phyloP scores from a whole-genome alignment of 1,140 invertebrate species.

The Leptonema lineaticorne region DNA sequence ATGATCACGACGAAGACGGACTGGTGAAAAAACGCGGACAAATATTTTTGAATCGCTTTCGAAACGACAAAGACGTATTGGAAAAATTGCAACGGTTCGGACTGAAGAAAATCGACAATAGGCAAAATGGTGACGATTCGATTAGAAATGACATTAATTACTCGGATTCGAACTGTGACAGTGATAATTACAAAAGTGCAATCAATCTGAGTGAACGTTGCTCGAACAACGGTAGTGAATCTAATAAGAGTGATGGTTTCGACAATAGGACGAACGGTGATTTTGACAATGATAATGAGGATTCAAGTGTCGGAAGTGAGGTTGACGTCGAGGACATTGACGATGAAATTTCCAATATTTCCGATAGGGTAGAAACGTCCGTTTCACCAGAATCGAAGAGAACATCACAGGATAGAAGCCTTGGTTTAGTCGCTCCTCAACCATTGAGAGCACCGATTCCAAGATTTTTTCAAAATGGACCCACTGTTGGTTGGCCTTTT shows the following conservation, averaged over 20 bases:
- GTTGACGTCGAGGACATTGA: conserved; percentile 20
- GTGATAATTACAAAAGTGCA: conserved; percentile 12
- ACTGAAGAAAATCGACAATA: not conserved
- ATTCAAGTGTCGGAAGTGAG: conserved; percentile 12
- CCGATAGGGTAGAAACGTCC: not conserved
- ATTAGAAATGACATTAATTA: not conserved
- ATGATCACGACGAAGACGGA: not conserved
- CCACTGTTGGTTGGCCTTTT: conserved; percentile 50
- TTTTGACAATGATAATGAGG: not conserved
- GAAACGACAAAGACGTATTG: conserved; percentile 6
- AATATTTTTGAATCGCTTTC: not conserved
- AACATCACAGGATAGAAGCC: not conserved
- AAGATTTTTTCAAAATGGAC: conserved; percentile 50
- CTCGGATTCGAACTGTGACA: not conserved
- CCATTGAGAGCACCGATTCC: conserved; percentile 46
- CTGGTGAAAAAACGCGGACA: not conserved
- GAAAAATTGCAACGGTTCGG: not conserved
- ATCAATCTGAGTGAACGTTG: conserved; percentile 15
- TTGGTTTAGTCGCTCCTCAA: conserved; percentile 51
- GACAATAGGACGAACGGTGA: conserved; percentile 31
- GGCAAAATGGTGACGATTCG: not conserved
- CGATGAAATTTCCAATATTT: conserved; percentile 12
- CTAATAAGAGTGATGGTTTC: not conserved
- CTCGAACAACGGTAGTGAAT: not conserved
- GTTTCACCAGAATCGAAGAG: not conserved